Percentiles rank a stretch among this genome's conserved stretches.
These are phyloP conservation scores for Nephila pilipes DNA, from an alignment of 1,140 invertebrate species.

Conservation along the genomic window DNA sequence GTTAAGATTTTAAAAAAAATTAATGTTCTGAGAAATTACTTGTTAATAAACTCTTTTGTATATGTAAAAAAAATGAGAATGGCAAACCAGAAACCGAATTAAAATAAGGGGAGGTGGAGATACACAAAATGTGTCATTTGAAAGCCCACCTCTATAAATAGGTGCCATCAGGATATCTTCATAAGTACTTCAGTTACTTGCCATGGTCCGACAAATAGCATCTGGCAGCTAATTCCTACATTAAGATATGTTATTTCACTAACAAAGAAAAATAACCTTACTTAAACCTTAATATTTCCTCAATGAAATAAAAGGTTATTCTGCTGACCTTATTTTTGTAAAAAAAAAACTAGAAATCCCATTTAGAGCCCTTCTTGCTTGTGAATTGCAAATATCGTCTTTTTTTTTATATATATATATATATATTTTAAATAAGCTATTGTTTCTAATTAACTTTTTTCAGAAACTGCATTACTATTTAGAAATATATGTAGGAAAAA, in stretches of 20 bases:
- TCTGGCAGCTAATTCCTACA: constrained; percentile 74
- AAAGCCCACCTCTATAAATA: constrained; percentile 72
- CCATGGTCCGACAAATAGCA: constrained; percentile 65
- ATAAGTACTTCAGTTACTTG: constrained; percentile 60
- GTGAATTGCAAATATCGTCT: not conserved
- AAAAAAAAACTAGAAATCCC: not conserved
- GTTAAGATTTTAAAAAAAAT: too few relatives aligned
- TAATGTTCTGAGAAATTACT: too few relatives aligned
- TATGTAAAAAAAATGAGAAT: not conserved
- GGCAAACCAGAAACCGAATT: constrained; percentile 57
- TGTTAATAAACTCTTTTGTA: too few relatives aligned
- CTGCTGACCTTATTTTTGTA: not conserved
- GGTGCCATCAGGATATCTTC: constrained; percentile 70
- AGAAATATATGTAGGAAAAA: too few relatives aligned
- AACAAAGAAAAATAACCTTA: constrained; percentile 57
- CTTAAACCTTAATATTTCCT: constrained; percentile 8
- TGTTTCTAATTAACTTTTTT: too few relatives aligned
- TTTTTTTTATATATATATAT: too few relatives aligned
- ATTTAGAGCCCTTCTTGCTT: not conserved
- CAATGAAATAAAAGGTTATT: constrained; percentile 3
- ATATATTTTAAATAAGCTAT: too few relatives aligned
- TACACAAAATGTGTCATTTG: constrained; percentile 73
- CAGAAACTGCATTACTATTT: too few relatives aligned
- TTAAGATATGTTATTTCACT: constrained; percentile 76
- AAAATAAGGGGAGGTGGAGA: constrained; percentile 68